Conservation (phyloP, 2,888 invertebrate genomes). For the Marasmarcha lunaedactyla region DNA sequence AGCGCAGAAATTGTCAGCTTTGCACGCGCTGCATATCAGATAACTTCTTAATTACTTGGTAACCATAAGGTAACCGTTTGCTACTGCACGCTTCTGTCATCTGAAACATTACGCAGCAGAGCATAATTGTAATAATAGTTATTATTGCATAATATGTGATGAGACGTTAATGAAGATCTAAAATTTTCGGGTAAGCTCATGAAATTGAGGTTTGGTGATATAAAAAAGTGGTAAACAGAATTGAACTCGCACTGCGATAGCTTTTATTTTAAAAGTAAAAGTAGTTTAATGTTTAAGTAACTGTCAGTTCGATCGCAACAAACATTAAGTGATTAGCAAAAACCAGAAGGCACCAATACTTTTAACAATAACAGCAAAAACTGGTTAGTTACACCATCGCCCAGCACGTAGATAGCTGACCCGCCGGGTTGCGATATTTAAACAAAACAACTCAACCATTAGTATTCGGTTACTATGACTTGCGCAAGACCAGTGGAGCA, state of each 20-base stretch:
- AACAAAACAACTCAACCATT: slow-evolving; percentile 47
- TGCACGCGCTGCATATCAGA: slow-evolving; percentile 20
- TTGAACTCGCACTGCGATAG: too few relatives aligned
- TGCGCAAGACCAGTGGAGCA: slow-evolving; percentile 10
- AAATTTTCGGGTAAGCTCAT: too few relatives aligned
- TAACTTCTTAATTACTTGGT: slow-evolving; percentile 21
- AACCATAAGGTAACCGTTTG: neutral
- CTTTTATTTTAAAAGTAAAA: too few relatives aligned
- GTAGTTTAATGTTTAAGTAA: too few relatives aligned
- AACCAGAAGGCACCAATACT: slow-evolving; percentile 18
- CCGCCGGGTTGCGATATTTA: slow-evolving; percentile 37
- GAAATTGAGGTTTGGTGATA: too few relatives aligned
- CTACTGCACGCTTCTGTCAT: neutral
- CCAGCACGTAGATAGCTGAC: slow-evolving; percentile 28
- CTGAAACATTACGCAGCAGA: too few relatives aligned
- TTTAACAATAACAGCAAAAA: slow-evolving; percentile 57
- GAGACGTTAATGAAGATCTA: too few relatives aligned
- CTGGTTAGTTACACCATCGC: slow-evolving; percentile 28
- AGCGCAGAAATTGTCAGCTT: slow-evolving; percentile 24
- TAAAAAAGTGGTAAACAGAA: too few relatives aligned
- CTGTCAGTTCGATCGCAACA: slow-evolving; percentile 7
- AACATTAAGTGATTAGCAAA: slow-evolving; percentile 2
- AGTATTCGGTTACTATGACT: slow-evolving; percentile 23
- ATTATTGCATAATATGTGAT: too few relatives aligned
- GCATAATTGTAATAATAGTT: too few relatives aligned